Evolutionary conservation across 1,140 invertebrate genomes (phyloP), one percentile per base, ranked within the genome.

Genomic region (Drosophila bocqueti): DNA sequence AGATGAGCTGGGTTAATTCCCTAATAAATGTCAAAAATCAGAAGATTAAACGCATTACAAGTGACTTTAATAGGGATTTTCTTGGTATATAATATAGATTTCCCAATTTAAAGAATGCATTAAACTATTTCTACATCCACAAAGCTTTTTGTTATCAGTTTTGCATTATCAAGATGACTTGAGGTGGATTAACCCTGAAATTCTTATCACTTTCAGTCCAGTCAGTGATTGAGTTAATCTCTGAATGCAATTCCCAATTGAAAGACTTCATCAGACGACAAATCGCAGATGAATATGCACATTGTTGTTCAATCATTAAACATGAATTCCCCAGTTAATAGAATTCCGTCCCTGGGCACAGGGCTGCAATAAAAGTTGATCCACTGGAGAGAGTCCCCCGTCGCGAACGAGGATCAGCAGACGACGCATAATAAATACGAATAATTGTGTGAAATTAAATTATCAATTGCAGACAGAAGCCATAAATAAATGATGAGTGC

Each of bases 401-500:
- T 31, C 10, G 45, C 15, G 63, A 50, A 24, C 40, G 64, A 63
- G 54, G 54, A 43, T 61, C 55, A 49, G 42, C 78, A 75, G 68
- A 74, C 67, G 54, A 74, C 67, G 54, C 61, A 71, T 80, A 85
- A 85, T 85, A 85, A 85, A 86, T 82, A 79, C 85, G 60, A 86
- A 86, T 85, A 85, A 85, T 85, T 86, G 83, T 57, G 75, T 54
- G 49, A 85, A 79, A 85, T 85, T 82, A 86, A 85, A 85, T 85
- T 85, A 85, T 85, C 83, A 85, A 85, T 85, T 86, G 83, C 75
- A 82, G 82, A 77, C 78, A 78, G 26, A 73, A 61, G 82, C 67
- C 84, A 84, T 84, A 85, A 85, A 84, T 84, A 84, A 81, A 75
- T 81, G 71, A 84, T 63, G 64, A 75, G 60, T 81, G 29, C 73